These are phyloP conservation scores for Trachymyrmex septentrionalis DNA, from an alignment of 1,140 invertebrate species.

Conservation along the genomic window DNA sequence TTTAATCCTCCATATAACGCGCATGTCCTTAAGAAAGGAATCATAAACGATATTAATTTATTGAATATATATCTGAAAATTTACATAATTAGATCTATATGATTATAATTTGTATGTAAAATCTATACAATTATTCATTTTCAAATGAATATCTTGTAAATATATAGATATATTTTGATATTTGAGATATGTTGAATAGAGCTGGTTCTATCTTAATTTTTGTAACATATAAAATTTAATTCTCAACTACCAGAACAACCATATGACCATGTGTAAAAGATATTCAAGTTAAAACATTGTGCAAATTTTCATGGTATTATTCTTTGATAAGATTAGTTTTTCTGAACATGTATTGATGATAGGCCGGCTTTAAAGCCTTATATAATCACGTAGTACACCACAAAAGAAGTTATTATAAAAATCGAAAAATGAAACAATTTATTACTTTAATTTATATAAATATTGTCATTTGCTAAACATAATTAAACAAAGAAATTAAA, in stretches of 20 bases:
- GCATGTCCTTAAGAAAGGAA: background rate
- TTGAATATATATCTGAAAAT: background rate
- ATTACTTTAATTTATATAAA: background rate
- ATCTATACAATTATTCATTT: too few species aligned
- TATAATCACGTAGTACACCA: background rate
- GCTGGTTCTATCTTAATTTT: background rate
- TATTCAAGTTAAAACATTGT: conserved; percentile 31
- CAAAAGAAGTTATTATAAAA: background rate
- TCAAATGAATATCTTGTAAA: too few species aligned
- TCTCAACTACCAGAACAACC: background rate
- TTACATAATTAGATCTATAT: background rate
- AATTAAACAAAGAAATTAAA: background rate
- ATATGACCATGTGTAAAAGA: background rate
- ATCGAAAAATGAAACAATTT: background rate
- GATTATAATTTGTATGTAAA: background rate
- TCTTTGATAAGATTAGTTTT: conserved; percentile 47
- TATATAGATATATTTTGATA: too few species aligned
- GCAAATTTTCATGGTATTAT: conserved; percentile 33
- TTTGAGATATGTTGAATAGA: too few species aligned
- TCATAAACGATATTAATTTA: background rate
- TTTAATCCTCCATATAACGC: background rate
- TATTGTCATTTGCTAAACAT: background rate
- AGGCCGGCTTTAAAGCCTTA: conserved; percentile 12
- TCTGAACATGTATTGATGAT: conserved; percentile 1
- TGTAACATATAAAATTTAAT: conserved; percentile 2